These are phyloP conservation scores for Dermatemys mawii DNA, from an alignment of 2,113 vertebrate genomes.

Conservation along the genomic window DNA sequence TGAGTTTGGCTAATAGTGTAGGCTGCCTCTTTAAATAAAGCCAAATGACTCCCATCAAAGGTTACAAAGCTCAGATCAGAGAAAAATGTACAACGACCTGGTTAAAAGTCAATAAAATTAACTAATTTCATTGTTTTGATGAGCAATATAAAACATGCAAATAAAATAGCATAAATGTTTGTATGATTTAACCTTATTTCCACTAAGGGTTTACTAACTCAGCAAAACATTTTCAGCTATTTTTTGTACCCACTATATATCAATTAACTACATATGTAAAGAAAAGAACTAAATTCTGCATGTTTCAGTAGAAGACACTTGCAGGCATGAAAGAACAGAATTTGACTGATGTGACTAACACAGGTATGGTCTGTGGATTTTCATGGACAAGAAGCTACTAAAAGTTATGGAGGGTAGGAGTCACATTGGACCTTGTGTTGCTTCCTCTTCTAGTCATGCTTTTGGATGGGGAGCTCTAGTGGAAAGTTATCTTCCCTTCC, in stretches of 20 bases:
- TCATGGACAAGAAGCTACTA: background rate
- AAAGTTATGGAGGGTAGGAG: background rate
- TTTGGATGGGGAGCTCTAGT: accelerated
- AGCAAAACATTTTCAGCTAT: background rate
- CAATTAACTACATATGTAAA: background rate
- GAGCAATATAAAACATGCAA: background rate
- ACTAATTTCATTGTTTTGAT: background rate
- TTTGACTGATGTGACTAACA: background rate
- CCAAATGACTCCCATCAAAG: slow-evolving; percentile 89
- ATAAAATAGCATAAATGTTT: background rate
- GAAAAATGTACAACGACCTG: slow-evolving; percentile 95
- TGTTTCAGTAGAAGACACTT: background rate
- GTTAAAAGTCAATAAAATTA: background rate
- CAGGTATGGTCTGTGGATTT: background rate
- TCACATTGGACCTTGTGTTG: background rate
- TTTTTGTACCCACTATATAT: background rate
- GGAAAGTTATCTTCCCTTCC: background rate
- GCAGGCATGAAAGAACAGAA: background rate
- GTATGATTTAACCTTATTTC: background rate
- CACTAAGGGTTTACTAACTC: background rate
- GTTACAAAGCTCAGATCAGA: slow-evolving; percentile 94
- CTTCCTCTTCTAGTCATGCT: background rate
- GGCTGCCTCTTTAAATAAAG: slow-evolving; percentile 91
- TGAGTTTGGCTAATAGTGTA: slow-evolving; percentile 87
- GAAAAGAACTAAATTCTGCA: background rate